Evolutionary conservation across 30 jellyfish, hydroid and myxozoan species (phyloP).

Genomic region (Aurelia coerulea): DNA sequence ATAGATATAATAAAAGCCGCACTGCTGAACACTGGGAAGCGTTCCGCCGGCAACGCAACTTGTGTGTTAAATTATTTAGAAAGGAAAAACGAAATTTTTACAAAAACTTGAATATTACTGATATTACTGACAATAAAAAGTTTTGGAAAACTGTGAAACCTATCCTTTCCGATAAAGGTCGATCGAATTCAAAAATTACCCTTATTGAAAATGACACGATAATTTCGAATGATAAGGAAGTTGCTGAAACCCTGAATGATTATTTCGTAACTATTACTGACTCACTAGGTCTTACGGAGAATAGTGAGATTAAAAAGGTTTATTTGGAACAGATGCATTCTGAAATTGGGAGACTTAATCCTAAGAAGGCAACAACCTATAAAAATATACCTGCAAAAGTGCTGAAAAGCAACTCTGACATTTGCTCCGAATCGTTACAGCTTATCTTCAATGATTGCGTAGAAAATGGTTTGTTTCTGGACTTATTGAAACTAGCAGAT

Average conservation of each 20-base stretch:
- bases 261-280: slow-evolving; percentile 3
- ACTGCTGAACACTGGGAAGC: too few relatives aligned
- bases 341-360: background rate
- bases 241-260: slow-evolving; percentile 1
- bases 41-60: slow-evolving; percentile 20
- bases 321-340: background rate
- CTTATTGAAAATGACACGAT: background rate
- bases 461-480: background rate
- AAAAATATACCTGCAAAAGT: slow-evolving; percentile 6
- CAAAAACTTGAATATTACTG: slow-evolving; percentile 10
- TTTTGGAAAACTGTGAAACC: background rate
- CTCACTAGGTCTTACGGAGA: background rate
- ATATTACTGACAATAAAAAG: slow-evolving; percentile 1
- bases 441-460: background rate
- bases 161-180: too few relatives aligned
- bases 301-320: background rate
- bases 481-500: background rate
- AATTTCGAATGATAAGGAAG: background rate
- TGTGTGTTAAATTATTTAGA: slow-evolving; percentile 21
- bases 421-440: background rate
- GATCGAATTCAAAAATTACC: too few relatives aligned
- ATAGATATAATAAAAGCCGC: too few relatives aligned
- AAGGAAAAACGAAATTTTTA: slow-evolving; percentile 26
- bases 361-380: slow-evolving; percentile 8
- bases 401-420: background rate